Conservation (phyloP, 2,888 invertebrate species). For the Thera obeliscata region DNA sequence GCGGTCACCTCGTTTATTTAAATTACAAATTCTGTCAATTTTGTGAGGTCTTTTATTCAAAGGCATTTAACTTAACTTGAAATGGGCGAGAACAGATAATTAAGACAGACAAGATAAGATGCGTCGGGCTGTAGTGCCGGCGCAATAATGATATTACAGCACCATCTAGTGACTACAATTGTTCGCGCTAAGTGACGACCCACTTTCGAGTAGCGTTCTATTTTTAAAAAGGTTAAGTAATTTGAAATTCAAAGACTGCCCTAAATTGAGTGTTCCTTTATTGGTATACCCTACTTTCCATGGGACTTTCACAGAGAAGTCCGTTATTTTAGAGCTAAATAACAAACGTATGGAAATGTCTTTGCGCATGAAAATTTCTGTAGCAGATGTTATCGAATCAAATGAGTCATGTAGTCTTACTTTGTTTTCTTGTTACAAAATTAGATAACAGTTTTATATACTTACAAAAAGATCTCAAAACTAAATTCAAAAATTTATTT, state of each 20-base stretch:
- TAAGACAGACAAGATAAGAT: constrained; percentile 51
- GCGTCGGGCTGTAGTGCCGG: constrained; percentile 44
- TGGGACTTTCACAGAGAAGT: constrained; percentile 20
- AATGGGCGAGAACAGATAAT: constrained; percentile 46
- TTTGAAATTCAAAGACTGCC: constrained; percentile 38
- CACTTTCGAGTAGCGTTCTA: constrained; percentile 39
- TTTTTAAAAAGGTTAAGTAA: constrained; percentile 44
- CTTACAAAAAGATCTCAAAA: neutral
- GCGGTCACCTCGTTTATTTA: constrained; percentile 24
- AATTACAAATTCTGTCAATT: constrained; percentile 29
- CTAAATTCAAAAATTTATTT: too few species aligned
- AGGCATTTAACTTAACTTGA: constrained; percentile 23
- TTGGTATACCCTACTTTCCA: constrained; percentile 1
- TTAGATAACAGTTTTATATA: neutral
- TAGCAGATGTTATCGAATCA: constrained; percentile 23
- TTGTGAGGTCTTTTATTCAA: constrained; percentile 21
- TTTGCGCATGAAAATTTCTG: constrained; percentile 22
- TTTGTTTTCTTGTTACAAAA: constrained; percentile 7
- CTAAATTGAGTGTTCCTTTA: constrained; percentile 31
- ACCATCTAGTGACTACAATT: constrained; percentile 50
- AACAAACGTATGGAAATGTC: constrained; percentile 20
- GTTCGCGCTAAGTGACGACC: constrained; percentile 48
- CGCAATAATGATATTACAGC: constrained; percentile 49
- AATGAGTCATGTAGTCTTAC: constrained; percentile 18
- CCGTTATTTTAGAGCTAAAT: constrained; percentile 30